These are phyloP conservation scores for Andrena bucephala DNA, from an alignment of 2,888 invertebrate genomes.

Conservation along the genomic window DNA sequence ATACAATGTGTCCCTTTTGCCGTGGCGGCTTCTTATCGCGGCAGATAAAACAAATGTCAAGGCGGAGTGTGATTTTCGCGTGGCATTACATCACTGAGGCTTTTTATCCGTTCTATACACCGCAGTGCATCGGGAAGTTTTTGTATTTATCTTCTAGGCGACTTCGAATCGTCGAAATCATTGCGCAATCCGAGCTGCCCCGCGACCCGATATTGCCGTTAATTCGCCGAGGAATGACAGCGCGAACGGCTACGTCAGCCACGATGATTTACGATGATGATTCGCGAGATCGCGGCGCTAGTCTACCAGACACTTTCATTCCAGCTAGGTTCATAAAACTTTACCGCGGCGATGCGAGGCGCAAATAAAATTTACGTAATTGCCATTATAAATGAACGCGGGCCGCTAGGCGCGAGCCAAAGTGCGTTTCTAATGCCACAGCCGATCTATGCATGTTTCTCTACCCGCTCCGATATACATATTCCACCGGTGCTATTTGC, in stretches of 20 bases:
- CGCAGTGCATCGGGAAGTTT: background rate
- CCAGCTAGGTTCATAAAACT: constrained; percentile 11
- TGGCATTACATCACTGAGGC: background rate
- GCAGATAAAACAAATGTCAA: constrained; percentile 1
- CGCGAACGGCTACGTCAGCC: background rate
- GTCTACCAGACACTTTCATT: background rate
- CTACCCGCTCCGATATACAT: background rate
- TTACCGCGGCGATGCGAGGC: background rate
- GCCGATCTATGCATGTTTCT: constrained; percentile 2
- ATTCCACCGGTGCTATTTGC: constrained; percentile 24
- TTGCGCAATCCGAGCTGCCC: background rate
- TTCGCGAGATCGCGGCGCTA: background rate
- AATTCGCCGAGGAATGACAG: background rate
- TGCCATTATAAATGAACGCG: constrained; percentile 48
- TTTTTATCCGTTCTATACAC: no score
- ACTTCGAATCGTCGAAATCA: no score
- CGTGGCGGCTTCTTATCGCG: background rate
- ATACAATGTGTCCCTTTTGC: background rate
- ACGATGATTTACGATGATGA: background rate
- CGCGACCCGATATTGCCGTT: background rate
- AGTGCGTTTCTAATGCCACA: constrained; percentile 21
- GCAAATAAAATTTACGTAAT: constrained; percentile 35
- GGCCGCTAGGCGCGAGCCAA: constrained; percentile 22
- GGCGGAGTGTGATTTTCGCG: background rate
- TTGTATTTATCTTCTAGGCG: background rate